phyloP scores from a whole-genome alignment of 2,113 vertebrate species.

The Chrysochloris asiatica region DNA sequence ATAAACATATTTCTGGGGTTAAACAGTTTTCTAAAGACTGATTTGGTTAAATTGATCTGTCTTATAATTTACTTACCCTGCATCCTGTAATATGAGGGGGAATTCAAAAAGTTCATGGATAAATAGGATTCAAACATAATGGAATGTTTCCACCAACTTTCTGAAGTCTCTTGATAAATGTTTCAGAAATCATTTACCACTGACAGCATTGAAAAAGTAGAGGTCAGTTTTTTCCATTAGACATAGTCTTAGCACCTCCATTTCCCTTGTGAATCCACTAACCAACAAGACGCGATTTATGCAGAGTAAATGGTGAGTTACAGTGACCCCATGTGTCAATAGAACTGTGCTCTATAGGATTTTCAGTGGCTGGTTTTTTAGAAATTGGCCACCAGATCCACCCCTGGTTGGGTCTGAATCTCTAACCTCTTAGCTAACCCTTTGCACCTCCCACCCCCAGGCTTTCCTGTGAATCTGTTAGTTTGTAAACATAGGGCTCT shows the following conservation, averaged over 20 bases:
- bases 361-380: neutral
- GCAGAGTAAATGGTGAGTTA: neutral
- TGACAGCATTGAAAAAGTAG: neutral
- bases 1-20: no score
- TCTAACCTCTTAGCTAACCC: neutral
- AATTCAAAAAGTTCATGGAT: no score
- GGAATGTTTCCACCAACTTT: no score
- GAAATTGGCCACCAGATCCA: neutral
- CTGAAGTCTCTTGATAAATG: no score
- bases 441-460: neutral
- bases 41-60: neutral
- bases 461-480: neutral
- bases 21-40: neutral
- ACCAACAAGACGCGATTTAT: neutral
- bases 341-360: neutral
- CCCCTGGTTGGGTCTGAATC: neutral
- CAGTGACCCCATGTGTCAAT: neutral
- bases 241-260: neutral
- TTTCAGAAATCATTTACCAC: neutral
- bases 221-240: neutral
- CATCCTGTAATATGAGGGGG: neutral
- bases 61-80: conserved; percentile 9
- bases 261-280: neutral
- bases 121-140: no score
- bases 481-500: no score